Conservation (phyloP, 2,797 vertebrate genomes). For the Scleropages formosus region DNA sequence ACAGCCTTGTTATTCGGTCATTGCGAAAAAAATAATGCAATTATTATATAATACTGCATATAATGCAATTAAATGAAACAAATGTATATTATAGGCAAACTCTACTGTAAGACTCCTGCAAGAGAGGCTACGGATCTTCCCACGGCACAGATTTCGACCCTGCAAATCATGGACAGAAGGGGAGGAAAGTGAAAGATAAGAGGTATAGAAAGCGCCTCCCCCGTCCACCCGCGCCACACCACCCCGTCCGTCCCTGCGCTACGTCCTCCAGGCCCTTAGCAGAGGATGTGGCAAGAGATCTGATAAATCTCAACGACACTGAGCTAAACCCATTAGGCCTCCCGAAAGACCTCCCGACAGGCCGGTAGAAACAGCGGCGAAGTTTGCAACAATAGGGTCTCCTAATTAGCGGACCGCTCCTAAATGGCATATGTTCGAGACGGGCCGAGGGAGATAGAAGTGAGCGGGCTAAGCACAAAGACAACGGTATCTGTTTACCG, state of each 20-base stretch:
- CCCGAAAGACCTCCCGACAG: conserved; percentile 51
- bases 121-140: conserved; percentile 56
- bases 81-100: too few relatives aligned
- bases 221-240: too few relatives aligned
- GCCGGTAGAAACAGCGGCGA: conserved; percentile 50
- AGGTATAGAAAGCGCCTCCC: conserved; percentile 36
- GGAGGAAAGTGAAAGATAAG: conserved; percentile 54
- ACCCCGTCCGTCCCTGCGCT: neutral
- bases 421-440: conserved; percentile 43
- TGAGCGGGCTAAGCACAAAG: neutral
- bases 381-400: conserved; percentile 62
- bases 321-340: conserved; percentile 49
- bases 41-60: too few relatives aligned
- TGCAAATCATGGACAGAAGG: conserved; percentile 48
- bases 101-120: conserved; percentile 68
- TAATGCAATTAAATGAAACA: too few relatives aligned
- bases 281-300: conserved; percentile 27
- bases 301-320: conserved; percentile 40
- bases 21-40: too few relatives aligned
- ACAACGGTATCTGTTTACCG: conserved; percentile 32
- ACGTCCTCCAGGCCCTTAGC: conserved; percentile 37
- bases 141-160: conserved; percentile 37
- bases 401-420: conserved; percentile 57
- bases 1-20: too few relatives aligned
- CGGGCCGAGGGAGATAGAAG: conserved; percentile 14